These are phyloP conservation scores for Ladona fulva DNA, from an alignment of 1,140 invertebrate species.

Conservation along the genomic window DNA sequence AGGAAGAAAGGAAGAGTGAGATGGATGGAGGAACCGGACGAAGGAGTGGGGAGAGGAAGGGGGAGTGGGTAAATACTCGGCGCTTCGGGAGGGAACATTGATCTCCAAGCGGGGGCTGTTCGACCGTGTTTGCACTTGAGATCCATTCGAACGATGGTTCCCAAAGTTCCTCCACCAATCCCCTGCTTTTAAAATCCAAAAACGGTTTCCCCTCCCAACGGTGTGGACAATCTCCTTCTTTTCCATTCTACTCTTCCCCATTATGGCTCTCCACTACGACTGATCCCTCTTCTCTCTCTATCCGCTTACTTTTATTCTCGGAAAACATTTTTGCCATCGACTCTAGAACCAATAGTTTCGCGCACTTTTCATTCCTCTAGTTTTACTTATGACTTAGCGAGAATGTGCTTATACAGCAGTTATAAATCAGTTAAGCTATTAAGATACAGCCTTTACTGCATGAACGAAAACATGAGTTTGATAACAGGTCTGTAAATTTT, in stretches of 20 bases:
- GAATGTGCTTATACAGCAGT: too few relatives aligned
- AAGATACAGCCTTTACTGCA: too few relatives aligned
- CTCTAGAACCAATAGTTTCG: not conserved
- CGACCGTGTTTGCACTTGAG: not conserved
- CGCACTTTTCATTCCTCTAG: too few relatives aligned
- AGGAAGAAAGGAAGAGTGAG: not conserved
- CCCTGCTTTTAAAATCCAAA: constrained; percentile 4
- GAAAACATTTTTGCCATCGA: not conserved
- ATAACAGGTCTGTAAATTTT: too few relatives aligned
- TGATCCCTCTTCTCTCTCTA: not conserved
- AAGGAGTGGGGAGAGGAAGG: not conserved
- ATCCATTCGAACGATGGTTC: not conserved
- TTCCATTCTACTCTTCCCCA: not conserved
- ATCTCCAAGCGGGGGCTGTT: not conserved
- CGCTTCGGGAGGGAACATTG: not conserved
- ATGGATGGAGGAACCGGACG: not conserved
- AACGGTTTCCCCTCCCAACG: not conserved
- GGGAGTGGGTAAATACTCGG: not conserved
- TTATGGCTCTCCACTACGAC: not conserved
- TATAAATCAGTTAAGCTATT: too few relatives aligned
- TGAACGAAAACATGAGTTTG: too few relatives aligned
- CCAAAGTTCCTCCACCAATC: not conserved
- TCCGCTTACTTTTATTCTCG: not conserved
- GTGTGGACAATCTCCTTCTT: not conserved
- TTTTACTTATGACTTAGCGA: too few relatives aligned